phyloP scores from a whole-genome alignment of 1,140 invertebrate species.

The Cylas formicarius region DNA sequence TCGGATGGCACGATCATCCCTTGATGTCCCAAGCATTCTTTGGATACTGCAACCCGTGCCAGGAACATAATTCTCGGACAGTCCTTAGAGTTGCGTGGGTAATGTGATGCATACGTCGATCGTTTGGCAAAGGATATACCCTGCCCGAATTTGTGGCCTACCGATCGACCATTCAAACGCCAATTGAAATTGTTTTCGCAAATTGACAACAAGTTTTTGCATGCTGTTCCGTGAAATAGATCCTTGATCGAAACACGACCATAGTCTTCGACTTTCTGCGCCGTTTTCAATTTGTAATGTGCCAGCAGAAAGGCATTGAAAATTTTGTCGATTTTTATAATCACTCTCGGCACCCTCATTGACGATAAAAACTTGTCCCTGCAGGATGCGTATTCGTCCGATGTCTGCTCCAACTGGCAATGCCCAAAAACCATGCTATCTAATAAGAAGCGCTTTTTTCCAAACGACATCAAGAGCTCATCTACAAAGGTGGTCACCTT shows the following conservation, averaged over 20 bases:
- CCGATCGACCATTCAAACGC: not conserved
- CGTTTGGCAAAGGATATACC: not conserved
- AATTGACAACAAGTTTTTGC: not conserved
- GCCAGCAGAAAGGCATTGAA: not conserved
- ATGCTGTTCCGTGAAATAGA: not conserved
- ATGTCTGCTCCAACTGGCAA: too few relatives aligned
- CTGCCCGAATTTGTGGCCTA: not conserved
- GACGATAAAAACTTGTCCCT: too few relatives aligned
- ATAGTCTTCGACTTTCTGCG: not conserved
- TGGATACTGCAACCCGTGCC: too few relatives aligned
- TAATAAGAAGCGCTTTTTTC: too few relatives aligned
- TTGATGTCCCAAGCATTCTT: too few relatives aligned
- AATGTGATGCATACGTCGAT: not conserved
- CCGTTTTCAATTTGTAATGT: not conserved
- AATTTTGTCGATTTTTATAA: not conserved
- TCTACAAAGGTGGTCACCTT: too few relatives aligned
- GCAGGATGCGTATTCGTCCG: too few relatives aligned
- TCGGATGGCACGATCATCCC: not conserved
- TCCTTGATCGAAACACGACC: not conserved
- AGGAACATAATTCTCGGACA: too few relatives aligned
- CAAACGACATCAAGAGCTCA: too few relatives aligned
- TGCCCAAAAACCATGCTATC: too few relatives aligned
- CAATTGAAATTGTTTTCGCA: constrained; percentile 4
- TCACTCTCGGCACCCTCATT: too few relatives aligned
- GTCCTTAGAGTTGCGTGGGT: too few relatives aligned